phyloP scores from a whole-genome alignment of 2,113 vertebrate genomes.

The Strix uralensis region DNA sequence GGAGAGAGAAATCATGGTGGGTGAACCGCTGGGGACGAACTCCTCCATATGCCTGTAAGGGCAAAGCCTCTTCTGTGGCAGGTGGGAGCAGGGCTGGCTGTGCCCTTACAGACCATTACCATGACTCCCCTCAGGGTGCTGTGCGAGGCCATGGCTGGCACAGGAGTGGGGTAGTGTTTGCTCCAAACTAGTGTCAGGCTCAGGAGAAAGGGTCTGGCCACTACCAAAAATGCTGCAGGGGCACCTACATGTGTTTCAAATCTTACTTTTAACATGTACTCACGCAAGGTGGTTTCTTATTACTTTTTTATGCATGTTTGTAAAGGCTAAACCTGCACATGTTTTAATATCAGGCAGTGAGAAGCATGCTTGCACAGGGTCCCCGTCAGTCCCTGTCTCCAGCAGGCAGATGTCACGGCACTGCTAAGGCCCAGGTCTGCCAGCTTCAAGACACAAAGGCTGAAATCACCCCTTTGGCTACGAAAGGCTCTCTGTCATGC shows the following conservation, averaged over 20 bases:
- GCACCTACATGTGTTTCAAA: not conserved
- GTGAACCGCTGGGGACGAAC: not conserved
- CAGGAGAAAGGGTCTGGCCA: not conserved
- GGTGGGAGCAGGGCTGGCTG: not conserved
- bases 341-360: not conserved
- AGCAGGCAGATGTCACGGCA: not conserved
- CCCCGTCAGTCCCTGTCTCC: not conserved
- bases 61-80: not conserved
- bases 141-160: not conserved
- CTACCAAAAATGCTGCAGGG: not conserved
- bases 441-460: not conserved
- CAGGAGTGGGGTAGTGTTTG: not conserved
- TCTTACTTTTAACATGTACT: not conserved
- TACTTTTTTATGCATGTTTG: not conserved
- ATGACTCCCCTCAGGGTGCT: not conserved
- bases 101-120: not conserved
- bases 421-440: not conserved
- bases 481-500: not conserved
- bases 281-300: not conserved
- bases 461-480: not conserved
- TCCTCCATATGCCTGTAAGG: not conserved
- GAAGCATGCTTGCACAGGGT: not conserved
- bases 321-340: not conserved
- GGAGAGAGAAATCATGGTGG: not conserved
- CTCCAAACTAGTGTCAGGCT: not conserved